Base-by-base conservation (phyloP, 2,888 invertebrate genomes). In the Apamea epomidion region DNA sequence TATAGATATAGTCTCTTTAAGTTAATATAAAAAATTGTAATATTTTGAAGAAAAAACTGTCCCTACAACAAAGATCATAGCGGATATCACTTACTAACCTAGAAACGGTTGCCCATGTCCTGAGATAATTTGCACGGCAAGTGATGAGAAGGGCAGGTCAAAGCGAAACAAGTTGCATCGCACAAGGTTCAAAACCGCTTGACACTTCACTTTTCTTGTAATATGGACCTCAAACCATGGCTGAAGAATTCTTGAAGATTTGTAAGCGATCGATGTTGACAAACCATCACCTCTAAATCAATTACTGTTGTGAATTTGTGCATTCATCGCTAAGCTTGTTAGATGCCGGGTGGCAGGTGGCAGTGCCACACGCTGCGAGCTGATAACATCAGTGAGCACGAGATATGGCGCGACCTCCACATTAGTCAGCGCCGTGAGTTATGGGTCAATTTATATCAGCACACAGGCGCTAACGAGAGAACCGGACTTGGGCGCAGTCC, bases 381-480 rank as follows among this genome's bases (percentile, higher is more conserved):
- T 65, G 51, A 62, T 71, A 67, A n/a, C 37, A 67, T 81, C 71
- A 74, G 51, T 18, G 37, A n/a, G 7, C 21, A 18, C 29, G 73
- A 51, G 62, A 75, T 70, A 37, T 48, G 62, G 70, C 70, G 42
- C n/a, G 75, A 75, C 60, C 70, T 60, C 32, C 65, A 45, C 60
- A n/a, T 51, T 16, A 67, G 16, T 51, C 65, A 67, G 42, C 29
- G 37, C 21, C 4, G 8, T 58, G 74, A 80, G 29, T 58, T 68
- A 67, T 65, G 29, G 5, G 42, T 81, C 69, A 74, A 71, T 64
- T 45, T 32, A 45, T 54, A 54, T 21, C 16, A 54, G 58, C 48
- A 18, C 68, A 32, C 48, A 51, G 48, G 21, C 32, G 14, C 48
- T 18, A 1, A 60, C 45, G 18, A 74, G 21, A 14, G 18, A n/a